Evolutionary conservation across 2,888 invertebrate genomes (phyloP).

Genomic region (Chymomyza caudatula): DNA sequence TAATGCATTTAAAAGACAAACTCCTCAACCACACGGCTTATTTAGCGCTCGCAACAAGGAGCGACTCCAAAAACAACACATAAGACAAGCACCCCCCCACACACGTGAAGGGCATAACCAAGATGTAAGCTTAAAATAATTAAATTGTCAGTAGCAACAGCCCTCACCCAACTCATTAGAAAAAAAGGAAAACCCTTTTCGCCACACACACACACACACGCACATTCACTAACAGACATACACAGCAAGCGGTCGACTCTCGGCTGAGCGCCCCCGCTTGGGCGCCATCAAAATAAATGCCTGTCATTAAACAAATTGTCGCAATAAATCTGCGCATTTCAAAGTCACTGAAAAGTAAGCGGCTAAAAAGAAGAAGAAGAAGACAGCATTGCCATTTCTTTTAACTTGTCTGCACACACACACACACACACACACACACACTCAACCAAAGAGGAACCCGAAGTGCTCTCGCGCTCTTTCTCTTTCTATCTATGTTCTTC

Average conservation of each 20-base stretch:
- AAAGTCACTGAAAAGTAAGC: slow-evolving; percentile 63
- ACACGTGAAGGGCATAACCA: slow-evolving; percentile 24
- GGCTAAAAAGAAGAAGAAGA: slow-evolving; percentile 19
- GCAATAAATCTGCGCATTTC: slow-evolving; percentile 72
- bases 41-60: slow-evolving; percentile 17
- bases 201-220: slow-evolving; percentile 14
- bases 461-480: neutral
- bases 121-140: slow-evolving; percentile 64
- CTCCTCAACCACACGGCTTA: slow-evolving; percentile 38
- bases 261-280: slow-evolving; percentile 12
- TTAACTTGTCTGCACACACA: neutral
- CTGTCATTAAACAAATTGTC: slow-evolving; percentile 74
- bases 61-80: neutral
- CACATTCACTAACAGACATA: neutral
- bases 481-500: neutral
- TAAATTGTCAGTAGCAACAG: slow-evolving; percentile 66
- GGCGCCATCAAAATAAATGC: slow-evolving; percentile 71
- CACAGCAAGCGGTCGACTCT: slow-evolving; percentile 6
- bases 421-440: neutral
- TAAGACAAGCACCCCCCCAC: neutral
- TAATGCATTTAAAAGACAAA: neutral
- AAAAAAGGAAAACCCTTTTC: slow-evolving; percentile 48
- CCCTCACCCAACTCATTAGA: slow-evolving; percentile 47
- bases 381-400: neutral
- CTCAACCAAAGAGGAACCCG: neutral